Evolutionary conservation across 2,113 vertebrate genomes (phyloP).

Genomic region (Hucho hucho): DNA sequence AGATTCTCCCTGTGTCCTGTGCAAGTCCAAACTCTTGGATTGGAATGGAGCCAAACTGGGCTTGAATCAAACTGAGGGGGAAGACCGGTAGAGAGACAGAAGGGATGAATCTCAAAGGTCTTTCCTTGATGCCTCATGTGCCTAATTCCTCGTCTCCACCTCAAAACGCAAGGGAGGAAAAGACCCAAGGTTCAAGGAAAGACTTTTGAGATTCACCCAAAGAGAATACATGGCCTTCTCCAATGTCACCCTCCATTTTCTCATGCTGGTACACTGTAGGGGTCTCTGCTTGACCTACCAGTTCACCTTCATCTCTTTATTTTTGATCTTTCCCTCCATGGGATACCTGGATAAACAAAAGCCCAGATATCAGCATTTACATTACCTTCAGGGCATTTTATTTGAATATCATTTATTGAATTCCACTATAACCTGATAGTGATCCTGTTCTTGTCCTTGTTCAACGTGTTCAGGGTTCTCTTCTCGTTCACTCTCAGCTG

Average conservation of each 20-base stretch:
- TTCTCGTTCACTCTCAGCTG: slow-evolving; percentile 91
- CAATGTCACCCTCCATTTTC: too few species aligned
- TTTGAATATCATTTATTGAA: neutral
- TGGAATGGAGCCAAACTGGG: slow-evolving; percentile 90
- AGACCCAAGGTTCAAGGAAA: neutral
- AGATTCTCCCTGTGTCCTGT: slow-evolving; percentile 92
- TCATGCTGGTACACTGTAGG: neutral
- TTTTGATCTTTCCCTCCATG: slow-evolving; percentile 93
- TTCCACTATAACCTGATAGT: slow-evolving; percentile 84
- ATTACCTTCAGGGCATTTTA: neutral
- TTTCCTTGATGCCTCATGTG: neutral
- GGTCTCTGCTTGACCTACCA: slow-evolving; percentile 76
- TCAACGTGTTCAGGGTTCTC: slow-evolving; percentile 86
- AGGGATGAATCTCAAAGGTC: neutral
- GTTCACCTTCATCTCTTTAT: slow-evolving; percentile 96
- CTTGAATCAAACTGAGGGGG: slow-evolving; percentile 89
- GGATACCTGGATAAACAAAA: slow-evolving; percentile 80
- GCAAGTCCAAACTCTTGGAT: slow-evolving; percentile 94
- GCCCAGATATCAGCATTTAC: neutral
- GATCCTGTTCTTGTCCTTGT: slow-evolving; percentile 87
- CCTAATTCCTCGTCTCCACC: neutral
- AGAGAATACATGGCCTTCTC: too few species aligned
- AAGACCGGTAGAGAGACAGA: neutral
- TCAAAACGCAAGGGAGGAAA: neutral
- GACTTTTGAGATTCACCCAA: neutral